phyloP scores from a whole-genome alignment of 2,888 invertebrate genomes.

The Xylota sylvarum region DNA sequence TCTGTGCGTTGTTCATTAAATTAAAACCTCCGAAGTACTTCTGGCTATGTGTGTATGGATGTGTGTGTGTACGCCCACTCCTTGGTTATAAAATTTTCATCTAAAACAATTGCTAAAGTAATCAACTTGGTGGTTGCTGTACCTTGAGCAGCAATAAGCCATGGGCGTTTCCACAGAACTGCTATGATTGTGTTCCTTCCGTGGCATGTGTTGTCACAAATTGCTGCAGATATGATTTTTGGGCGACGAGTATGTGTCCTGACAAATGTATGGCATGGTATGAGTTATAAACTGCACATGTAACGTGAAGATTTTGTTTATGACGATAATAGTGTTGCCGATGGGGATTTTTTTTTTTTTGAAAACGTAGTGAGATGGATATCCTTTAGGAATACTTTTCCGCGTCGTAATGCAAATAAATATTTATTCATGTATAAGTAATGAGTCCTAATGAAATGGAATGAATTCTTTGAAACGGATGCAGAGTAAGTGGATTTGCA shows the following conservation, averaged over 20 bases:
- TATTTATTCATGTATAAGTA: background rate
- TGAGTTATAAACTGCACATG: background rate
- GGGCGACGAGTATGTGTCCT: background rate
- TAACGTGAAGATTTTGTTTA: background rate
- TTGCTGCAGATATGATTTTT: background rate
- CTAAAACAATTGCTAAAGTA: slow-evolving; percentile 20
- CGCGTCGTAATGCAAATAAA: background rate
- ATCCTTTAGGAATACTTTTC: background rate
- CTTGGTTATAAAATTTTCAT: background rate
- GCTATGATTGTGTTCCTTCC: background rate
- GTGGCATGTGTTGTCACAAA: slow-evolving; percentile 10
- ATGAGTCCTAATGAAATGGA: background rate
- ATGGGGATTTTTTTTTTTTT: background rate
- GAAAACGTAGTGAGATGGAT: background rate
- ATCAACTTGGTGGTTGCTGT: slow-evolving; percentile 10
- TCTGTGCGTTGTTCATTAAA: slow-evolving; percentile 48
- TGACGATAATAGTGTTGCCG: background rate
- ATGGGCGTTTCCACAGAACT: background rate
- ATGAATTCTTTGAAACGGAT: background rate
- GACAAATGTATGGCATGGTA: background rate
- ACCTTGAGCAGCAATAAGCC: background rate
- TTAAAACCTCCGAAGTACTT: slow-evolving; percentile 38
- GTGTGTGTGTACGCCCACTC: background rate
- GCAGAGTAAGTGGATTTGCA: background rate
- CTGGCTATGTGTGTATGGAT: background rate